phyloP scores from a whole-genome alignment of 2,888 invertebrate species.

The Iphiclides podalirius region DNA sequence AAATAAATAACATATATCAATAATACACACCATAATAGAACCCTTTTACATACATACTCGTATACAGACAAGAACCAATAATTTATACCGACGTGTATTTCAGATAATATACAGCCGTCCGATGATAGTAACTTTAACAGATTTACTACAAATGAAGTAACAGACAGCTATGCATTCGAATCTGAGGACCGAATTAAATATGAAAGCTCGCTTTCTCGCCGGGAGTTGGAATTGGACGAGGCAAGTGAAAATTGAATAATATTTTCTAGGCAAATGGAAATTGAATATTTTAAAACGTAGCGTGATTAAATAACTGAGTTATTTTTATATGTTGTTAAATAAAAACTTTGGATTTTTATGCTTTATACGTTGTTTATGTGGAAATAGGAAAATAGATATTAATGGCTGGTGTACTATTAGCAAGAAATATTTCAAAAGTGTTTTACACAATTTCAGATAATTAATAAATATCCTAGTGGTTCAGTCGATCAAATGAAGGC shows the following conservation, averaged over 20 bases:
- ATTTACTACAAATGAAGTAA: not conserved
- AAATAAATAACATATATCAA: no score
- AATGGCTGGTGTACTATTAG: no score
- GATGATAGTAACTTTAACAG: not conserved
- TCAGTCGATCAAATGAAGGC: constrained; percentile 18
- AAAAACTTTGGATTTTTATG: not conserved
- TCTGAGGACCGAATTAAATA: not conserved
- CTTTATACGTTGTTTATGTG: no score
- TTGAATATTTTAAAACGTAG: no score
- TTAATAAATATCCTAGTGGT: constrained; percentile 3
- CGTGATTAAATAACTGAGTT: no score
- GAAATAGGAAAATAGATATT: no score
- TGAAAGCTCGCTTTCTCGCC: not conserved
- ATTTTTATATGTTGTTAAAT: not conserved
- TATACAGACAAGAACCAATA: no score
- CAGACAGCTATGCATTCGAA: not conserved
- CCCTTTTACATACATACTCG: no score
- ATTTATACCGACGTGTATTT: no score
- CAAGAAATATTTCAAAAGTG: no score
- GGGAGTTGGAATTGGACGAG: not conserved
- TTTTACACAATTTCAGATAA: constrained; percentile 10
- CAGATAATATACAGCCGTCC: no score
- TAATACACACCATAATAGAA: no score
- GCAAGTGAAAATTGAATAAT: not conserved
- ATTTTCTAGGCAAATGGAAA: not conserved